A percentile compares a stretch with the other conserved stretches of the same genome.
Conservation (phyloP, 2,797 vertebrate genomes). For the Ctenosaura bakeri region DNA sequence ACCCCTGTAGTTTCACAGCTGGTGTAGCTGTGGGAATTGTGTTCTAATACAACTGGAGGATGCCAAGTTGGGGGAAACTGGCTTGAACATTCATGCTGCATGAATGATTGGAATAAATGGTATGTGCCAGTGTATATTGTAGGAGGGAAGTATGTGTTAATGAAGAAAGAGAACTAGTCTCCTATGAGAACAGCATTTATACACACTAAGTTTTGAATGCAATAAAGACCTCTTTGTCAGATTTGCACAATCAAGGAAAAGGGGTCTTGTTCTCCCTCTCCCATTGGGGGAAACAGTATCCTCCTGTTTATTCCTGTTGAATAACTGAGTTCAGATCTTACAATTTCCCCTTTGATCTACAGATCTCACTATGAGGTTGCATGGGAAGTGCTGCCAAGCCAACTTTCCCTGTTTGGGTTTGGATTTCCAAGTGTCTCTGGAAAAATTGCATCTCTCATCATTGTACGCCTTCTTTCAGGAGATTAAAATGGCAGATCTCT, state of each 20-base stretch:
- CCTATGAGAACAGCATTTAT: neutral
- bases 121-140: neutral
- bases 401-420: slow-evolving; percentile 19
- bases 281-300: neutral
- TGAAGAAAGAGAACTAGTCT: neutral
- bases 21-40: neutral
- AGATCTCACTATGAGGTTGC: slow-evolving; percentile 38
- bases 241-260: slow-evolving; percentile 31
- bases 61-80: neutral
- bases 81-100: neutral
- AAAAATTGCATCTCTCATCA: neutral
- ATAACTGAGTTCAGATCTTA: slow-evolving; percentile 35
- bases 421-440: slow-evolving; percentile 4
- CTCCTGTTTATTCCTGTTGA: slow-evolving; percentile 28
- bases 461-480: too few species aligned
- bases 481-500: slow-evolving; percentile 1
- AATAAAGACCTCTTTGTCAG: neutral
- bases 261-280: neutral
- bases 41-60: neutral
- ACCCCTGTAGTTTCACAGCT: neutral
- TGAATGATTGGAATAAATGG: neutral
- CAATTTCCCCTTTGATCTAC: slow-evolving; percentile 27
- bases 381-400: slow-evolving; percentile 33
- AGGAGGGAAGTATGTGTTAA: neutral
- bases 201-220: neutral